A percentile compares a stretch with the other conserved stretches of the same genome.
phyloP scores from a whole-genome alignment of 2,888 invertebrate species.

The Brachyopa scutellaris region DNA sequence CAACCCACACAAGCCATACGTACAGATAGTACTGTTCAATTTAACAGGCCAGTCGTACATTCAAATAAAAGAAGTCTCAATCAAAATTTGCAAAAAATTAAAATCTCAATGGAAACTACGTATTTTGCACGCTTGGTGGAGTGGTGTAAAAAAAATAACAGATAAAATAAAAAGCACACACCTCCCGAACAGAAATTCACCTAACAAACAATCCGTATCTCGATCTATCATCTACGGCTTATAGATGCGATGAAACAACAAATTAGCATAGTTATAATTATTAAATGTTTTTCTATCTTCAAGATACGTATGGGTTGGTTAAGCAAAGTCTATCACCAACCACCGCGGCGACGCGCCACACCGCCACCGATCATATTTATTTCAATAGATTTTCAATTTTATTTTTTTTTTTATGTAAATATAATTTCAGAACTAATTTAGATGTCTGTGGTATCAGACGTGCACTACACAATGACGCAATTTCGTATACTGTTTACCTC shows the following conservation, averaged over 20 bases:
- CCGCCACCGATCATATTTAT: slow-evolving; percentile 13
- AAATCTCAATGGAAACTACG: no score
- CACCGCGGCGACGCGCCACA: no score
- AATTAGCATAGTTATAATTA: slow-evolving; percentile 30
- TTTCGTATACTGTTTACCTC: slow-evolving; percentile 2
- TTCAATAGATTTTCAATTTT: not conserved
- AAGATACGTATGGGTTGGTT: not conserved
- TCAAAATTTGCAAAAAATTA: no score
- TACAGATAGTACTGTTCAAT: not conserved
- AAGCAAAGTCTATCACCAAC: not conserved
- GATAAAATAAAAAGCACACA: not conserved
- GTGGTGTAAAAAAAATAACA: not conserved
- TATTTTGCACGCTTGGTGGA: no score
- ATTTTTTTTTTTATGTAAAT: slow-evolving; percentile 43
- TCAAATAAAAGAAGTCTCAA: no score
- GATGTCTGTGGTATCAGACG: slow-evolving; percentile 46
- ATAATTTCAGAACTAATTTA: slow-evolving; percentile 55
- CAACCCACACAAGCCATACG: no score
- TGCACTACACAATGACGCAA: slow-evolving; percentile 58
- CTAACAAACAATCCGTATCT: not conserved
- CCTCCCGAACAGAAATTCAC: not conserved
- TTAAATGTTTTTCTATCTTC: slow-evolving; percentile 4
- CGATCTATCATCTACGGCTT: not conserved
- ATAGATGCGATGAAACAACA: not conserved
- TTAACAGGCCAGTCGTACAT: no score